Evolutionary conservation across 2,888 invertebrate species (phyloP).

Genomic region (Napeogenes inachia): DNA sequence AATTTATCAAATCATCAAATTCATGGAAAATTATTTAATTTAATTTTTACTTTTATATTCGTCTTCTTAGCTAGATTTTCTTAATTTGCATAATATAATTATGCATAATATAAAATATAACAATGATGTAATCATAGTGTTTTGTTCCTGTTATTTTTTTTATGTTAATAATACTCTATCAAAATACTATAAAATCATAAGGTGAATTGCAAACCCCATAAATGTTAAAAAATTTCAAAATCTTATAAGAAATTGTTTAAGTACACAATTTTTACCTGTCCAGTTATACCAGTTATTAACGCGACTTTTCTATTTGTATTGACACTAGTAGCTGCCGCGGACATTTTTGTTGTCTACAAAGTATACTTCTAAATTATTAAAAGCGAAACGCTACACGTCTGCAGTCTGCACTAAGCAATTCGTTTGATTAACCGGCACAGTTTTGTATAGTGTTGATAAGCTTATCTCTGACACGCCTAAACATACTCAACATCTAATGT

Average conservation of each 20-base stretch:
- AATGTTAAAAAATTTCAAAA: background rate
- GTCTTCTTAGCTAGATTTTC: no score
- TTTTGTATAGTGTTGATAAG: conserved; percentile 30
- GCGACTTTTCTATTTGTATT: conserved; percentile 82
- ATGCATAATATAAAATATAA: no score
- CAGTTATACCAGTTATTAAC: conserved; percentile 97
- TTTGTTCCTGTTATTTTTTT: no score
- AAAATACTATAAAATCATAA: background rate
- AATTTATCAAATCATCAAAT: background rate
- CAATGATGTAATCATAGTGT: no score
- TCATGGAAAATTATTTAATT: no score
- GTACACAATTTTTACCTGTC: conserved; percentile 84
- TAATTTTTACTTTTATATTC: no score
- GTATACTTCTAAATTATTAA: conserved; percentile 17
- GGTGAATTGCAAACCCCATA: background rate
- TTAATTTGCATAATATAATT: no score
- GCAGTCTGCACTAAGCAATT: conserved; percentile 29
- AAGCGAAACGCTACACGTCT: conserved; percentile 30
- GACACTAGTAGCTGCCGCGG: conserved; percentile 50
- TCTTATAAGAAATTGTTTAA: conserved; percentile 10
- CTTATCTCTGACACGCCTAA: conserved; percentile 34
- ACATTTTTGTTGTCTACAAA: conserved; percentile 44
- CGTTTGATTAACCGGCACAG: conserved; percentile 30
- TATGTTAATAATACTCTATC: no score
- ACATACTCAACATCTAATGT: conserved; percentile 15